Conservation (phyloP, 2,797 vertebrate genomes). For the Enteromius radiatus region DNA sequence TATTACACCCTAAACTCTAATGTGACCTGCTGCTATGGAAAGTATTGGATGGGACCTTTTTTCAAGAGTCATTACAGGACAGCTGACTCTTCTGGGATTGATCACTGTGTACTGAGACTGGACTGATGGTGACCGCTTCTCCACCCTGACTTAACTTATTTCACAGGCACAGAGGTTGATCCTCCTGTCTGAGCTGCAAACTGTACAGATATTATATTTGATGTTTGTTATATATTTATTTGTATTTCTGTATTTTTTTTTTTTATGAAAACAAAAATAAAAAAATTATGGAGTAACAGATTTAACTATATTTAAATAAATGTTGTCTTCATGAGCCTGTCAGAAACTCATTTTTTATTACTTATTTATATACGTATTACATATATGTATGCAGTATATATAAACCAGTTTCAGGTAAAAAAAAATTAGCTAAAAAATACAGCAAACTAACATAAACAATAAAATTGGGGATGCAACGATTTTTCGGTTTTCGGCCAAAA, state of each 20-base stretch:
- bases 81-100: slow-evolving; percentile 10
- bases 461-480: too few species aligned
- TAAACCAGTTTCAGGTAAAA: too few species aligned
- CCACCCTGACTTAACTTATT: slow-evolving; percentile 30
- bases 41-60: not conserved
- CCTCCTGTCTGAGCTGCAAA: slow-evolving; percentile 15
- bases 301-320: slow-evolving; percentile 5
- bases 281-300: not conserved
- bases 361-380: too few species aligned
- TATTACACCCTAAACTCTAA: not conserved
- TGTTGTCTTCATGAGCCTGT: not conserved
- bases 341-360: not conserved
- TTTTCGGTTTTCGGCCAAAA: too few species aligned
- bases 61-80: not conserved
- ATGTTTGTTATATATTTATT: slow-evolving; percentile 40
- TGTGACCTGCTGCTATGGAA: slow-evolving; percentile 9
- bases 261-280: slow-evolving; percentile 15
- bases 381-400: too few species aligned
- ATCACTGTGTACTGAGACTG: not conserved
- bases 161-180: slow-evolving; percentile 32
- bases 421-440: too few species aligned
- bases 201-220: slow-evolving; percentile 38
- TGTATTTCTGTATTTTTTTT: slow-evolving; percentile 22
- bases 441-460: too few species aligned
- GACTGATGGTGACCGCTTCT: not conserved